These are phyloP conservation scores for Alexandromys fortis DNA, from an alignment of 2,113 vertebrate genomes.

Conservation along the genomic window DNA sequence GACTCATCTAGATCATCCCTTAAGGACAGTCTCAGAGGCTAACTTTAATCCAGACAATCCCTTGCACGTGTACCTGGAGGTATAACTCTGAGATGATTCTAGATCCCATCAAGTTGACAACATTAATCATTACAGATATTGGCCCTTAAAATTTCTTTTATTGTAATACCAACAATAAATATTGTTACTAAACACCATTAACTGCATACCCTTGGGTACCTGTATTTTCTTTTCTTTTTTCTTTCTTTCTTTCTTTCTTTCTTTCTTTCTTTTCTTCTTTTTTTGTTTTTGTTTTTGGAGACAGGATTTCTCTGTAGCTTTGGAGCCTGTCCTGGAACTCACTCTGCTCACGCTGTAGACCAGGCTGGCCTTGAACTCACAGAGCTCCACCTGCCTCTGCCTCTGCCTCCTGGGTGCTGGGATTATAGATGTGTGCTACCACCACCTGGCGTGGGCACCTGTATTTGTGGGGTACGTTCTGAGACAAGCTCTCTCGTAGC, in stretches of 20 bases:
- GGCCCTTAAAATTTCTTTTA: neutral
- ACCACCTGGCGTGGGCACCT: neutral
- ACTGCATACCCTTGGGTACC: neutral
- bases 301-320: no score
- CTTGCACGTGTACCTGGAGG: neutral
- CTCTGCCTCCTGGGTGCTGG: no score
- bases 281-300: no score
- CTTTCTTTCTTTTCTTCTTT: no score
- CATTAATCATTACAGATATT: neutral
- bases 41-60: neutral
- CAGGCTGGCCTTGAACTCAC: no score
- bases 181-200: neutral
- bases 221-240: neutral
- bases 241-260: no score
- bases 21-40: neutral
- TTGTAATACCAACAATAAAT: neutral
- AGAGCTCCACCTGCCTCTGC: no score
- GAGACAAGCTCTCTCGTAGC: neutral
- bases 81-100: neutral
- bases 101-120: neutral
- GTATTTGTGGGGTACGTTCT: neutral
- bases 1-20: neutral
- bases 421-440: no score
- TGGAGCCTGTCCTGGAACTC: no score
- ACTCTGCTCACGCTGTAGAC: no score